Conservation (phyloP, 2,797 vertebrate genomes). For the Psittacula echo region DNA sequence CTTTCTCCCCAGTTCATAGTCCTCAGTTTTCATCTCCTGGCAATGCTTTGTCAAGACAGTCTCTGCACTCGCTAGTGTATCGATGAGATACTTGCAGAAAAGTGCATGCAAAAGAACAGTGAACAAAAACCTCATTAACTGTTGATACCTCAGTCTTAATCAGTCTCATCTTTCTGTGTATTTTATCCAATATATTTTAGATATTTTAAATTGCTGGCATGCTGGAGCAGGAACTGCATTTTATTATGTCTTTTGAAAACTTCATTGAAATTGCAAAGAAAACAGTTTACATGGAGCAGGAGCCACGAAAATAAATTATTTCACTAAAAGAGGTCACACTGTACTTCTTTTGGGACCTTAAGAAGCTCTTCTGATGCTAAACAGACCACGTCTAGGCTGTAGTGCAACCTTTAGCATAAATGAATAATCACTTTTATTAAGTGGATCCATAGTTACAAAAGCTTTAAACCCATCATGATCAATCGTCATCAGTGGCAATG, state of each 20-base stretch:
- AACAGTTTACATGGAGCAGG: neutral
- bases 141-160: neutral
- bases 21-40: neutral
- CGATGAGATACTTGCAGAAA: neutral
- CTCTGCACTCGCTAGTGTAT: fast-evolving
- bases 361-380: neutral
- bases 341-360: neutral
- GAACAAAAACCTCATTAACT: neutral
- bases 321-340: neutral
- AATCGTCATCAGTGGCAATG: neutral
- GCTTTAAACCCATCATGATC: neutral
- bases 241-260: neutral
- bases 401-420: neutral
- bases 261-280: neutral
- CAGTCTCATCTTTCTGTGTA: neutral
- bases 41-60: neutral
- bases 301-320: neutral
- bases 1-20: no score
- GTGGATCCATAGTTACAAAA: neutral
- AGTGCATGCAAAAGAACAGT: neutral
- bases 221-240: neutral
- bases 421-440: neutral
- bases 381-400: neutral
- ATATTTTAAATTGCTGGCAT: neutral
- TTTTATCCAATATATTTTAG: neutral